These are phyloP conservation scores for Eilema depressum DNA, from an alignment of 2,888 invertebrate species.

Conservation along the genomic window DNA sequence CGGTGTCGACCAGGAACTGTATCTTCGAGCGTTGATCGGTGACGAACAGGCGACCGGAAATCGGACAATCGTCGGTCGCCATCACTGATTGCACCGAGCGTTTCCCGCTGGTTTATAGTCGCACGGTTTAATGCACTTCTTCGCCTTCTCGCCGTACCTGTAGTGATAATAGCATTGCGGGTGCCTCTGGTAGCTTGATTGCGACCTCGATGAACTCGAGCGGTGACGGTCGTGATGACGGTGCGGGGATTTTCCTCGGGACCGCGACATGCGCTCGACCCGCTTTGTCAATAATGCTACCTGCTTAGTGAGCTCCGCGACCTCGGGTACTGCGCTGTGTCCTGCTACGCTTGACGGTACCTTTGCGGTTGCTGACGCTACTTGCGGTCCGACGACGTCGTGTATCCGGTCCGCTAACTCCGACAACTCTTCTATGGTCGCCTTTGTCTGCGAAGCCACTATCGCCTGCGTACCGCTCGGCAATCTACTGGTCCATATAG, in stretches of 20 bases:
- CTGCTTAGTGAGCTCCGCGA: background rate
- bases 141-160: background rate
- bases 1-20: background rate
- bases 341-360: background rate
- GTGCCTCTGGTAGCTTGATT: background rate
- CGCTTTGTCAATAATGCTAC: background rate
- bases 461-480: background rate
- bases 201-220: background rate
- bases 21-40: background rate
- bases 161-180: background rate
- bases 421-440: background rate
- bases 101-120: background rate
- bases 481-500: background rate
- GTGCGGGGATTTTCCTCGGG: background rate
- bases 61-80: too few relatives aligned
- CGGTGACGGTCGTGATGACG: background rate
- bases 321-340: background rate
- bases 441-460: background rate
- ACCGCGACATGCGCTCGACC: background rate
- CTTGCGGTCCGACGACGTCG: background rate
- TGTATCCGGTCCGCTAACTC: background rate
- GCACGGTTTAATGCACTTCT: background rate
- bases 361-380: background rate
- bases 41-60: too few relatives aligned
- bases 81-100: background rate